Evolutionary conservation across 2,797 vertebrate genomes (phyloP).

Genomic region (Bryconaethiops microstoma): DNA sequence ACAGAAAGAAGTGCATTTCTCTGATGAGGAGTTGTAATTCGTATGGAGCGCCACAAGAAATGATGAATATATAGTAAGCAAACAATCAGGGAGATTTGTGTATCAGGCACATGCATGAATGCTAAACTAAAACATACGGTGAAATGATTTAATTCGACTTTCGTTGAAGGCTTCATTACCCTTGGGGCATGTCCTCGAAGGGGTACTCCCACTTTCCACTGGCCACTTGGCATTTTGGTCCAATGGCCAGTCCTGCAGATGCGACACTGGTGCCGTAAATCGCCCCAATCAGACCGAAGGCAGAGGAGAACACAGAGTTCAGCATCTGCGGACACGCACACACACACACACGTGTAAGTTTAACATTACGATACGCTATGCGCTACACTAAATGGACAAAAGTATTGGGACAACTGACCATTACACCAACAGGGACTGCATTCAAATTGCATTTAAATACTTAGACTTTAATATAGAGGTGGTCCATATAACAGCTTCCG

Average conservation of each 20-base stretch:
- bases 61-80: background rate
- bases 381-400: too few species aligned
- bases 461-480: too few species aligned
- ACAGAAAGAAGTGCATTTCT: background rate
- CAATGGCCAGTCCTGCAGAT: conserved; percentile 73
- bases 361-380: background rate
- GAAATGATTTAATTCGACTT: background rate
- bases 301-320: conserved; percentile 78
- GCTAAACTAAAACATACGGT: background rate
- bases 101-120: background rate
- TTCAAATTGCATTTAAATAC: too few species aligned
- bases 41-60: background rate
- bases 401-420: too few species aligned
- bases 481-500: too few species aligned
- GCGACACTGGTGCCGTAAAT: conserved; percentile 75
- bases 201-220: conserved; percentile 53
- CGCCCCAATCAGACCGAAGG: conserved; percentile 73
- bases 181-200: conserved; percentile 63
- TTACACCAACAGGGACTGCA: too few species aligned
- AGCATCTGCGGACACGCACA: conserved; percentile 72
- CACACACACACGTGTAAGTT: conserved; percentile 17
- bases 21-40: background rate
- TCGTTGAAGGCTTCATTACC: conserved; percentile 17
- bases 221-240: conserved; percentile 65
- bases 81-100: background rate